phyloP scores from a whole-genome alignment of 2,888 invertebrate species.

The Dryocosmus kuriphilus region DNA sequence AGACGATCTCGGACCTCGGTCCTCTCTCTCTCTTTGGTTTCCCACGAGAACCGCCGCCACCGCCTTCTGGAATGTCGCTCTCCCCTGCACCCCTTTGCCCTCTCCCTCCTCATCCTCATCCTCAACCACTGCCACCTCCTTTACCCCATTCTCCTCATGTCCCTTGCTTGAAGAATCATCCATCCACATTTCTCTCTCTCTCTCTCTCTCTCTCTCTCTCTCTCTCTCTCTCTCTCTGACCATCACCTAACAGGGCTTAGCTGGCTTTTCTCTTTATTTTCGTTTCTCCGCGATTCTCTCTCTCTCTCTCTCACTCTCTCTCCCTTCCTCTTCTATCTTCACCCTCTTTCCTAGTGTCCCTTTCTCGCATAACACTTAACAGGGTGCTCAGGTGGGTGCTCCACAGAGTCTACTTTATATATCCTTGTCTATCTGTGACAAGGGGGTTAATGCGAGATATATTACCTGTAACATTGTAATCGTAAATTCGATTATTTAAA shows the following conservation, averaged over 20 bases:
- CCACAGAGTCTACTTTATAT: slow-evolving; percentile 4
- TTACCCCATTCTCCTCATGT: slow-evolving; percentile 53
- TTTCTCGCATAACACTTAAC: slow-evolving; percentile 54
- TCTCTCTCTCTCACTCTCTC: slow-evolving; percentile 53
- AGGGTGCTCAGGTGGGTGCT: slow-evolving; percentile 45
- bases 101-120: slow-evolving; percentile 55
- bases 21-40: slow-evolving; percentile 74
- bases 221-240: slow-evolving; percentile 57
- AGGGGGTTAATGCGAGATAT: neutral
- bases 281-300: slow-evolving; percentile 53
- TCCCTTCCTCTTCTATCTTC: slow-evolving; percentile 48
- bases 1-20: slow-evolving; percentile 65
- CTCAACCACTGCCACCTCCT: slow-evolving; percentile 48
- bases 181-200: slow-evolving; percentile 57
- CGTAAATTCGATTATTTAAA: too few species aligned
- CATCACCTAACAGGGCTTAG: slow-evolving; percentile 49
- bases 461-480: neutral
- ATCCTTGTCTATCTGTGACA: neutral
- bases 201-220: slow-evolving; percentile 57
- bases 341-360: slow-evolving; percentile 49
- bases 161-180: slow-evolving; percentile 34
- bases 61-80: slow-evolving; percentile 78
- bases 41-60: slow-evolving; percentile 77
- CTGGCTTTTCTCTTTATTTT: slow-evolving; percentile 50
- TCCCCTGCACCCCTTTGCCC: slow-evolving; percentile 61